Percentiles rank a stretch among this genome's conserved stretches.
phyloP scores from a whole-genome alignment of 2,113 vertebrate genomes.

The Cyanistes caeruleus region DNA sequence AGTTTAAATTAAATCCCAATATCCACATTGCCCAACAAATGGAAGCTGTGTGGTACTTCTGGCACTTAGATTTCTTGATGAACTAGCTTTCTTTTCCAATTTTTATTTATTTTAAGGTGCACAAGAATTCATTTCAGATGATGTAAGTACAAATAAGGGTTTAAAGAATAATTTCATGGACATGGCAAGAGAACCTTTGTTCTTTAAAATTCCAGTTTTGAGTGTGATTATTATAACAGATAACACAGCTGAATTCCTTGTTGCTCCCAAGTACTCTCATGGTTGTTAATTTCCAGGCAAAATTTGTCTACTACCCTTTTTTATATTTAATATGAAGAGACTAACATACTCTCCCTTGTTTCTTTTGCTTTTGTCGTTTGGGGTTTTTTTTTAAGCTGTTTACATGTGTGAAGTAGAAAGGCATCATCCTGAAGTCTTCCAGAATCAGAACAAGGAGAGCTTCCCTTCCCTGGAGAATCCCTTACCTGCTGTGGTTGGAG shows the following conservation, averaged over 20 bases:
- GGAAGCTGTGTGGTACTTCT: not conserved
- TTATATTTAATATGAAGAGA: not conserved
- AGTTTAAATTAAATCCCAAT: slow-evolving; percentile 30
- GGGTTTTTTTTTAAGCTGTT: slow-evolving; percentile 78
- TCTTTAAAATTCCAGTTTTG: not conserved
- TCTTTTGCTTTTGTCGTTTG: not conserved
- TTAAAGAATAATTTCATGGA: not conserved
- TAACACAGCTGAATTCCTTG: not conserved
- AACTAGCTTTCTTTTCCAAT: not conserved
- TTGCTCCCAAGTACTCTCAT: not conserved
- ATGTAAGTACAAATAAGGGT: not conserved
- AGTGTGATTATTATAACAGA: not conserved
- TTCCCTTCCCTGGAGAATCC: not conserved
- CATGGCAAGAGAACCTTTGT: not conserved
- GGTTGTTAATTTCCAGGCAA: not conserved
- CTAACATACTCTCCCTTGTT: not conserved
- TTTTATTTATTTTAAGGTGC: not conserved
- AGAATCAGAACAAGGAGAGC: slow-evolving; percentile 48
- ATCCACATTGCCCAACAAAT: not conserved
- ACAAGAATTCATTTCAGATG: not conserved
- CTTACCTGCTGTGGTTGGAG: slow-evolving; percentile 80
- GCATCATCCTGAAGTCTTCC: slow-evolving; percentile 71
- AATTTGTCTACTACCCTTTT: not conserved
- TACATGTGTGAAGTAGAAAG: slow-evolving; percentile 87
- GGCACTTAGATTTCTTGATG: not conserved